Percentiles rank a stretch among this genome's conserved stretches.
These are phyloP conservation scores for Elysia crispata DNA, from an alignment of 2,888 invertebrate genomes.

Conservation along the genomic window DNA sequence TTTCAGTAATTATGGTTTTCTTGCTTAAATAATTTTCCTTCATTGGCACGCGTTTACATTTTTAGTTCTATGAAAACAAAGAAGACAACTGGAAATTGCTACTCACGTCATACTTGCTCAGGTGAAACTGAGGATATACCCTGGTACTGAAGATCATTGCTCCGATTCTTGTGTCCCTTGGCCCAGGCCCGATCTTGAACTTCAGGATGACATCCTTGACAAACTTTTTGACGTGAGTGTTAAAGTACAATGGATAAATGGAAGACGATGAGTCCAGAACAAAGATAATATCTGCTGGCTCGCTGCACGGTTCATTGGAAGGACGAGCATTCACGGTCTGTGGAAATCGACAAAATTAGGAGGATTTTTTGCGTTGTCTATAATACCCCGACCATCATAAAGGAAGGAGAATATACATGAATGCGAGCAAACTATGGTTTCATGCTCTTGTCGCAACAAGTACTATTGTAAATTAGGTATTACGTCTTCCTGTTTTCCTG, in stretches of 20 bases:
- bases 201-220: constrained; percentile 50
- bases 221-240: constrained; percentile 50
- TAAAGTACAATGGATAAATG: constrained; percentile 52
- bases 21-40: too few species aligned
- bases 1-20: too few species aligned
- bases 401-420: neutral
- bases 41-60: too few species aligned
- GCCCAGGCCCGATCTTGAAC: constrained; percentile 52
- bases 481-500: too few species aligned
- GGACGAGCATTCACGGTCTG: neutral
- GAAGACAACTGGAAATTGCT: too few species aligned
- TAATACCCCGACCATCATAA: neutral
- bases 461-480: too few species aligned
- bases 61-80: too few species aligned
- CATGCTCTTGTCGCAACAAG: too few species aligned
- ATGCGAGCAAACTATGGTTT: neutral
- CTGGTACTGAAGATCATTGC: constrained; percentile 36
- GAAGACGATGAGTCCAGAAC: constrained; percentile 56
- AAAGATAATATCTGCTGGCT: constrained; percentile 57
- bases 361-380: neutral
- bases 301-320: constrained; percentile 6
- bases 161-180: constrained; percentile 56
- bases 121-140: constrained; percentile 41
- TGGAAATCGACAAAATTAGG: neutral
- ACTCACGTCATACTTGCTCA: constrained; percentile 32